Percentiles rank a stretch among this genome's conserved stretches.
Evolutionary conservation across 2,888 invertebrate species (phyloP).

Genomic region (Diarsia rubi): DNA sequence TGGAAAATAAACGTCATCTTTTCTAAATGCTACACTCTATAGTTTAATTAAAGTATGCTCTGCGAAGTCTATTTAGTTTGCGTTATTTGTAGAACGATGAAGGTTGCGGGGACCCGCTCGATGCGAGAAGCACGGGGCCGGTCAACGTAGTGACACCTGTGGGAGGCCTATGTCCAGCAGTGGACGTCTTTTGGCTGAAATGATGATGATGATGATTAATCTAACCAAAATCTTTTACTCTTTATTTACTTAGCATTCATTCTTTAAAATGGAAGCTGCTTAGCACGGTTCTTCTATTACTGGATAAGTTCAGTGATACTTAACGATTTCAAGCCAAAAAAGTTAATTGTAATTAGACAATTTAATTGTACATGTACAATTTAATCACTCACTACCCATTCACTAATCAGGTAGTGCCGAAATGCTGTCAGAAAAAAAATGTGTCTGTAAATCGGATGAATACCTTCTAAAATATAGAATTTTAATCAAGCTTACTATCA

Average conservation of each 20-base stretch:
- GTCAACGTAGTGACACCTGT: no score
- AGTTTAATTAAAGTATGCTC: background rate
- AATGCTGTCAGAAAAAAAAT: slow-evolving; percentile 89
- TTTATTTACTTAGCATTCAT: background rate
- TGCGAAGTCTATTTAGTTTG: background rate
- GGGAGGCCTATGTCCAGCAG: no score
- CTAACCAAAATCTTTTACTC: no score
- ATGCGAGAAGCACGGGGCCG: no score
- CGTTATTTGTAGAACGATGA: no score
- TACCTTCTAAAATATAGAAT: background rate
- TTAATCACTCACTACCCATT: no score
- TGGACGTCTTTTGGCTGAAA: no score
- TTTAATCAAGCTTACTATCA: background rate
- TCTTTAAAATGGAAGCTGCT: background rate
- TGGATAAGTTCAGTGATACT: background rate
- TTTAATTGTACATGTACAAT: background rate
- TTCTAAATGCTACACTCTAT: background rate
- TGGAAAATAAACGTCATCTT: no score
- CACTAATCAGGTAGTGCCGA: slow-evolving; percentile 83
- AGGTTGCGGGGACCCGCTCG: no score
- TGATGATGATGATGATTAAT: no score
- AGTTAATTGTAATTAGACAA: background rate
- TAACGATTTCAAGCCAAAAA: background rate
- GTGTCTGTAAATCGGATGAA: slow-evolving; percentile 89
- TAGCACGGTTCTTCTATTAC: background rate